These are phyloP conservation scores for Drosophila orena DNA, from an alignment of 1,140 invertebrate genomes.

Conservation along the genomic window DNA sequence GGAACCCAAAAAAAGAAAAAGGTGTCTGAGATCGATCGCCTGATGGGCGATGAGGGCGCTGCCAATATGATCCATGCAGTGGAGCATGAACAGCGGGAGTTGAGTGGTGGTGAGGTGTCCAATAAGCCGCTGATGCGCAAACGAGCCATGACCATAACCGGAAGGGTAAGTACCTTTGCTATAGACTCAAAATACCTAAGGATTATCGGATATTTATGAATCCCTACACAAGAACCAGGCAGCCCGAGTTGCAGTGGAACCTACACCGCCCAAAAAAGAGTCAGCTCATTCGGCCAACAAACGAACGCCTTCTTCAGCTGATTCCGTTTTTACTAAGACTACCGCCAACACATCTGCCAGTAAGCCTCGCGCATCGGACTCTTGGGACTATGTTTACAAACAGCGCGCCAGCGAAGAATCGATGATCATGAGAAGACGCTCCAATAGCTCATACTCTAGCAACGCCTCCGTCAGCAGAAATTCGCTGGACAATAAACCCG, in stretches of 20 bases:
- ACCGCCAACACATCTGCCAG: background rate
- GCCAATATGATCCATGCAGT: slow-evolving; percentile 93
- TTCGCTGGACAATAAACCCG: slow-evolving; percentile 70
- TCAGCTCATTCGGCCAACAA: slow-evolving; percentile 55
- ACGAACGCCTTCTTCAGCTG: background rate
- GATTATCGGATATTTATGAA: background rate
- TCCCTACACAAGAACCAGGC: background rate
- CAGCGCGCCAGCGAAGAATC: slow-evolving; percentile 89
- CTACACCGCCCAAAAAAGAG: slow-evolving; percentile 62
- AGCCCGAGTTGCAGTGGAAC: slow-evolving; percentile 17
- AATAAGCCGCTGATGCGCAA: slow-evolving; percentile 86
- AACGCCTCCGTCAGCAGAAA: slow-evolving; percentile 86
- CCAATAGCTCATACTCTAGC: slow-evolving; percentile 93
- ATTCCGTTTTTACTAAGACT: slow-evolving; percentile 37
- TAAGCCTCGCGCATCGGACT: slow-evolving; percentile 85
- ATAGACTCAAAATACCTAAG: background rate
- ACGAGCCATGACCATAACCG: slow-evolving; percentile 85
- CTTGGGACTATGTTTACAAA: slow-evolving; percentile 87
- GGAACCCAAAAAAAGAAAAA: slow-evolving; percentile 85
- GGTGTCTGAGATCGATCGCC: slow-evolving; percentile 89
- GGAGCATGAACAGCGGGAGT: slow-evolving; percentile 85
- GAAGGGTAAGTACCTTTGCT: slow-evolving; percentile 73
- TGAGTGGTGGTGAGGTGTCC: slow-evolving; percentile 58
- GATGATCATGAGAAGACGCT: slow-evolving; percentile 91
- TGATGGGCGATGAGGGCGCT: slow-evolving; percentile 93